A percentile compares a stretch with the other conserved stretches of the same genome.
Conservation (phyloP, 1,140 invertebrate genomes). For the Pogonomyrmex barbatus region DNA sequence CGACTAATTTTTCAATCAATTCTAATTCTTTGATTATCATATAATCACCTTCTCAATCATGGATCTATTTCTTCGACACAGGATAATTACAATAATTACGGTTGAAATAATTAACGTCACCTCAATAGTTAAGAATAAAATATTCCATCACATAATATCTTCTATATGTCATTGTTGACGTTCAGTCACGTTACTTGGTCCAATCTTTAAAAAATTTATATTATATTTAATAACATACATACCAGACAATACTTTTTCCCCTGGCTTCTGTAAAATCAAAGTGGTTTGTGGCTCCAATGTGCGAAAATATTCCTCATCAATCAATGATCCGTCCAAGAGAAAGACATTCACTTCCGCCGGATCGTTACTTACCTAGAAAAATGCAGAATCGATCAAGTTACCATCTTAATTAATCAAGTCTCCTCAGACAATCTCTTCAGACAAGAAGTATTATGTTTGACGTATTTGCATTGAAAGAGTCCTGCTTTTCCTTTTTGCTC, state of each 20-base stretch:
- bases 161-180: not conserved
- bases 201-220: not conserved
- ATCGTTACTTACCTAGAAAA: constrained; percentile 79
- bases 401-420: not conserved
- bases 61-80: not conserved
- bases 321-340: constrained; percentile 90
- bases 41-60: not conserved
- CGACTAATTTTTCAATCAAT: too few relatives aligned
- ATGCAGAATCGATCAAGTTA: constrained; percentile 67
- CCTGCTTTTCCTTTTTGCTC: not conserved
- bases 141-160: not conserved
- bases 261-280: constrained; percentile 88
- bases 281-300: constrained; percentile 91
- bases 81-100: not conserved
- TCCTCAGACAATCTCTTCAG: not conserved
- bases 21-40: not conserved
- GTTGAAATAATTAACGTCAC: not conserved
- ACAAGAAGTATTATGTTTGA: constrained; percentile 9
- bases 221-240: not conserved
- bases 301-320: constrained; percentile 91
- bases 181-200: not conserved
- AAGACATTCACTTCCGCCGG: constrained; percentile 82
- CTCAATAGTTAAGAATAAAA: not conserved
- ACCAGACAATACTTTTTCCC: constrained; percentile 89
- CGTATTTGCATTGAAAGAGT: not conserved